These are phyloP conservation scores for Puma concolor DNA, from an alignment of 2,113 vertebrate species.

Conservation along the genomic window DNA sequence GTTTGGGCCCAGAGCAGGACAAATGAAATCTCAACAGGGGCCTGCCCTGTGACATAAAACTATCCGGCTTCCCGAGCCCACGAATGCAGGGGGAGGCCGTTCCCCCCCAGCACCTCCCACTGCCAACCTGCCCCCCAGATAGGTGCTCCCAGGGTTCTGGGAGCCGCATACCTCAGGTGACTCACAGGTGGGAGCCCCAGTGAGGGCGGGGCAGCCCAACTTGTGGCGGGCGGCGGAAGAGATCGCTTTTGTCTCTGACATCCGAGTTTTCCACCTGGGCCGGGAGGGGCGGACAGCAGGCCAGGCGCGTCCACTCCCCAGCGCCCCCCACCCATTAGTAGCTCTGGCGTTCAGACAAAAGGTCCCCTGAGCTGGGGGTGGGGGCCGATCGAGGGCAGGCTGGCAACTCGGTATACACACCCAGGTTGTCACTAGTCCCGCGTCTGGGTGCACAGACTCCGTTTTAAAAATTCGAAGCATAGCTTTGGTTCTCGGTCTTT, in stretches of 20 bases:
- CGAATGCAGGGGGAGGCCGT: neutral
- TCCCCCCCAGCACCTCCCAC: neutral
- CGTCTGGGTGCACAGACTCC: neutral
- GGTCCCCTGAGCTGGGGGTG: constrained; percentile 61
- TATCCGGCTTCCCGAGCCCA: constrained; percentile 9
- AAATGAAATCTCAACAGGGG: constrained; percentile 79
- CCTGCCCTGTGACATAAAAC: constrained; percentile 83
- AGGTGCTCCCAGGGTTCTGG: neutral
- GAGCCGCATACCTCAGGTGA: constrained; percentile 51
- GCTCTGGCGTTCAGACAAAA: constrained; percentile 75
- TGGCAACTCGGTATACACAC: neutral
- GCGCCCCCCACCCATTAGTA: neutral
- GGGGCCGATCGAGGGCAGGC: neutral
- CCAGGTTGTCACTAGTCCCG: constrained; percentile 25
- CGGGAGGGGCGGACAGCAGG: neutral
- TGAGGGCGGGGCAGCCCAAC: constrained; percentile 69
- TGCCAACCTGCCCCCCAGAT: neutral
- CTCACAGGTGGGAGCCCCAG: constrained; percentile 47
- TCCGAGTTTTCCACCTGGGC: constrained; percentile 39
- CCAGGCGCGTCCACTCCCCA: neutral
- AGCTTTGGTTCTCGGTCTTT: constrained; percentile 80
- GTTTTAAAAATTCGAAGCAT: constrained; percentile 54
- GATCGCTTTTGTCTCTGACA: constrained; percentile 65
- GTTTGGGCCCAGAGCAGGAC: constrained; percentile 50
- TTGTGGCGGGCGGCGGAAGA: constrained; percentile 49